A percentile compares a stretch with the other conserved stretches of the same genome.
These are phyloP conservation scores for Mus spicilegus DNA, from an alignment of 2,113 vertebrate genomes.

Conservation along the genomic window DNA sequence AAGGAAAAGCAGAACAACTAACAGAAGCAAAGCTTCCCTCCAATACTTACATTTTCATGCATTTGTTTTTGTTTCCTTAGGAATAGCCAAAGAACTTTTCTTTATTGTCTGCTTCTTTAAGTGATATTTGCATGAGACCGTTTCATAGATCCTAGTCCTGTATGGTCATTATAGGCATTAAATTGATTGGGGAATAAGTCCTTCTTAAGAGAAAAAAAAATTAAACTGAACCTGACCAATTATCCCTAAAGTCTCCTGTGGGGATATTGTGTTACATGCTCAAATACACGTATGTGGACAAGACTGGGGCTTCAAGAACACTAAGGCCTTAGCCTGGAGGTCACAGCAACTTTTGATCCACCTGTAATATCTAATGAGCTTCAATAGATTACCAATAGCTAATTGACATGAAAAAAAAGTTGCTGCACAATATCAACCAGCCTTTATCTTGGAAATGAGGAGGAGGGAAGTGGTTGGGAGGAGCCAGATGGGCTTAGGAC, in stretches of 20 bases:
- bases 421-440: background rate
- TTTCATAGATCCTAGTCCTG: background rate
- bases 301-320: background rate
- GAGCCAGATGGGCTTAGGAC: background rate
- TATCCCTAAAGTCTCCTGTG: background rate
- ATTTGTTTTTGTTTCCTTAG: background rate
- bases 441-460: background rate
- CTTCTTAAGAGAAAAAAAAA: conserved; percentile 14
- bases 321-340: background rate
- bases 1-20: conserved; percentile 42
- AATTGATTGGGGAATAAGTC: conserved; percentile 13
- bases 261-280: background rate
- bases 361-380: background rate
- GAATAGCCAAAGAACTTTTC: background rate
- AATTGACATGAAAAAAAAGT: background rate
- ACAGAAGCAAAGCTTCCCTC: conserved; percentile 22
- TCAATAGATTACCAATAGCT: background rate
- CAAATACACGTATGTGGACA: background rate
- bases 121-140: background rate
- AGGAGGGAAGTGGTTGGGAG: background rate
- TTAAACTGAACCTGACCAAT: background rate
- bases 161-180: background rate
- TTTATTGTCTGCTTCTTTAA: conserved; percentile 25
- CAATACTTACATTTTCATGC: background rate
- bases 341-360: background rate